Conservation (phyloP, 2,113 vertebrate species). For the Neodontobutis hainanensis region DNA sequence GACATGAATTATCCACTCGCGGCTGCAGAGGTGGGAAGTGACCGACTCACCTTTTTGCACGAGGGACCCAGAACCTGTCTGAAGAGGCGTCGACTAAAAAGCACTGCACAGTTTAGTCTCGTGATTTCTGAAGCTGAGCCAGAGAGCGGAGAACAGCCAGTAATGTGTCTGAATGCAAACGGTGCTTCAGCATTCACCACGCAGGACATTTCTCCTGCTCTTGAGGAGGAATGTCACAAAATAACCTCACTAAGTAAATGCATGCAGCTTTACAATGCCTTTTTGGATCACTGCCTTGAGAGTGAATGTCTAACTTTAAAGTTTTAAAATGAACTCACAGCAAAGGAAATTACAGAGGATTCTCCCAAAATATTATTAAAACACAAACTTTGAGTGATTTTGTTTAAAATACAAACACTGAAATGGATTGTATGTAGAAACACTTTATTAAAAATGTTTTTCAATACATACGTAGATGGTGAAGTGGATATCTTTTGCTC, state of each 20-base stretch:
- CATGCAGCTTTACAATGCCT: not conserved
- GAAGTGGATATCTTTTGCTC: too few species aligned
- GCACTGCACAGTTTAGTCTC: not conserved
- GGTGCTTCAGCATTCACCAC: conserved; percentile 53
- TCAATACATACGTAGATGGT: too few species aligned
- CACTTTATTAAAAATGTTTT: too few species aligned
- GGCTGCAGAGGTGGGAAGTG: conserved; percentile 48
- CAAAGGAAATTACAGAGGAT: too few species aligned
- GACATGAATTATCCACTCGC: conserved; percentile 56
- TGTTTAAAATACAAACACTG: too few species aligned
- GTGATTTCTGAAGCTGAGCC: conserved; percentile 11
- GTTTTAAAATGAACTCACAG: too few species aligned
- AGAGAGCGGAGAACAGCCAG: conserved; percentile 28
- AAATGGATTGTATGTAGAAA: too few species aligned
- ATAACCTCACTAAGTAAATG: not conserved
- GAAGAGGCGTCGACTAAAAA: not conserved
- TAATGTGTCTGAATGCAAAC: conserved; percentile 22
- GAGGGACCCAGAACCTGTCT: not conserved
- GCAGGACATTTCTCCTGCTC: conserved; percentile 36
- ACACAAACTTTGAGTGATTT: too few species aligned
- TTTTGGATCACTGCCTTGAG: too few species aligned
- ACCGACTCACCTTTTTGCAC: conserved; percentile 36
- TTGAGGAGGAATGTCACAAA: conserved; percentile 16
- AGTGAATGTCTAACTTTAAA: too few species aligned
- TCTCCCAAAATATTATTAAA: too few species aligned